phyloP scores from a whole-genome alignment of 2,888 invertebrate genomes.

The Microchrysa polita region DNA sequence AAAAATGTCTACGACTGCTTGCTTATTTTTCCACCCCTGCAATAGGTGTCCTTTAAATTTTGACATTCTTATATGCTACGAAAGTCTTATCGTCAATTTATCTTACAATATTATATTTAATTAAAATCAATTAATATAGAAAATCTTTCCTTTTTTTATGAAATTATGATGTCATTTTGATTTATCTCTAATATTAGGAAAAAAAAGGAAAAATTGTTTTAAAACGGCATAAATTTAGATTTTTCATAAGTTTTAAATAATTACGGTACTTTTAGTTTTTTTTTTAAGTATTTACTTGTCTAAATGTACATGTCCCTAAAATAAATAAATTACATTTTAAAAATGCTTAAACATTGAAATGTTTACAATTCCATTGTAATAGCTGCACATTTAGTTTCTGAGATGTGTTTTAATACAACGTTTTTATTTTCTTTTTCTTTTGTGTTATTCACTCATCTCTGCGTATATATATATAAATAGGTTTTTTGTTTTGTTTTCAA shows the following conservation, averaged over 20 bases:
- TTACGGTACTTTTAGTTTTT: no score
- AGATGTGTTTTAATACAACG: conserved; percentile 10
- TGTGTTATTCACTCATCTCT: not conserved
- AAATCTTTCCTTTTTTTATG: no score
- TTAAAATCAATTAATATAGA: not conserved
- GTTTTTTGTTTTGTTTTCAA: no score
- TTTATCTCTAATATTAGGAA: not conserved
- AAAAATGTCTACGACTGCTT: conserved; percentile 5
- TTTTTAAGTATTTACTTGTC: not conserved
- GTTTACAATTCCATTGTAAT: conserved; percentile 39
- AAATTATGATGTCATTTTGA: not conserved
- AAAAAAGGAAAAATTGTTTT: not conserved
- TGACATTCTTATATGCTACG: not conserved
- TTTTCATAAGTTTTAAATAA: conserved; percentile 6
- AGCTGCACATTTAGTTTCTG: conserved; percentile 36
- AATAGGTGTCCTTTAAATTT: conserved; percentile 13
- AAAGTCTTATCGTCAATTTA: not conserved
- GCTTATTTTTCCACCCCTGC: conserved; percentile 32
- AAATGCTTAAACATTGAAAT: conserved; percentile 1
- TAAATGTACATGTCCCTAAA: not conserved
- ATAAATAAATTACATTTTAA: conserved; percentile 7
- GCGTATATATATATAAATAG: no score
- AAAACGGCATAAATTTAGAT: no score
- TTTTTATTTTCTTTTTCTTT: conserved; percentile 5
- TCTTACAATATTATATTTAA: not conserved